A percentile compares a stretch with the other conserved stretches of the same genome.
These are phyloP conservation scores for Tetragonula carbonaria DNA, from an alignment of 2,888 invertebrate species.

Conservation along the genomic window DNA sequence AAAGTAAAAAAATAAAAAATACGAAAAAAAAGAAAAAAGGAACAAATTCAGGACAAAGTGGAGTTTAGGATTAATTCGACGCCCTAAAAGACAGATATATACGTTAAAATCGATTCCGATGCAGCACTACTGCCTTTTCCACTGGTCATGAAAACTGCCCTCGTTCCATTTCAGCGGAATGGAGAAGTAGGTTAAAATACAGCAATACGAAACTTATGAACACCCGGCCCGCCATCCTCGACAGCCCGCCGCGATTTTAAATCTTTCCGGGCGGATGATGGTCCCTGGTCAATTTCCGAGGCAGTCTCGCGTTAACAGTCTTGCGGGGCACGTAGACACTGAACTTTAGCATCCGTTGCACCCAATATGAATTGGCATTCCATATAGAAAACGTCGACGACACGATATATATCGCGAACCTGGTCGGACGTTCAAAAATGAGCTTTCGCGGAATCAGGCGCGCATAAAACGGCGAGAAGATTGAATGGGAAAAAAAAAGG, in stretches of 20 bases:
- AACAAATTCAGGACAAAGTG: conserved; percentile 34
- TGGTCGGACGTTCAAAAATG: not conserved
- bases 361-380: conserved; percentile 4
- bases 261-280: conserved; percentile 26
- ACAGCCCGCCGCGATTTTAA: conserved; percentile 43
- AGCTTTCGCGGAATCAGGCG: not conserved
- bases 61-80: conserved; percentile 57
- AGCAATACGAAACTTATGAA: conserved; percentile 69
- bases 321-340: conserved; percentile 26
- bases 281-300: conserved; percentile 56
- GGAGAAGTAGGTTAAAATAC: conserved; percentile 70
- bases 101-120: conserved; percentile 70
- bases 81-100: conserved; percentile 51
- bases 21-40: not conserved
- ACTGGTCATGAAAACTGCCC: conserved; percentile 69
- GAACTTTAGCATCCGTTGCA: conserved; percentile 28
- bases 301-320: conserved; percentile 36
- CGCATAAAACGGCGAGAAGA: not conserved
- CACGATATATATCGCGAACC: not conserved
- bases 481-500: not conserved
- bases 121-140: conserved; percentile 60
- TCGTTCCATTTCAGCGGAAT: conserved; percentile 68
- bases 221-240: conserved; percentile 28
- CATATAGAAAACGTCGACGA: not conserved
- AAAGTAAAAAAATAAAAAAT: not conserved